phyloP scores from a whole-genome alignment of 2,888 invertebrate genomes.

The Altica lythri region DNA sequence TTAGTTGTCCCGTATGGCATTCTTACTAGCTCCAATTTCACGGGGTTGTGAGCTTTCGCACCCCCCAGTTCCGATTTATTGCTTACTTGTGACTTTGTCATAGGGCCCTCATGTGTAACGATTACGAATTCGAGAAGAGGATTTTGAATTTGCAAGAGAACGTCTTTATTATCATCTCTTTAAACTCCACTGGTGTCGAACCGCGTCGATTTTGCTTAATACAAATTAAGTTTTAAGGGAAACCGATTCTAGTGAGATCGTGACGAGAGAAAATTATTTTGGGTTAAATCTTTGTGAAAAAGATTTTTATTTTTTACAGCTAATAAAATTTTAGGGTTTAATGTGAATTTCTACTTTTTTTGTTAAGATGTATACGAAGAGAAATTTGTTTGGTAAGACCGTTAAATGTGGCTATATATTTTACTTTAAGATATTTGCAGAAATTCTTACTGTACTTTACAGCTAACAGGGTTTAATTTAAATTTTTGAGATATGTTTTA shows the following conservation, averaged over 20 bases:
- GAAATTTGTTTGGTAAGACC: no score
- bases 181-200: conserved; percentile 1
- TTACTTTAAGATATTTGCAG: no score
- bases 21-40: conserved; percentile 54
- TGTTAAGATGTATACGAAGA: no score
- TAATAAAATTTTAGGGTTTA: no score
- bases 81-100: conserved; percentile 36
- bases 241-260: background rate
- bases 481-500: no score
- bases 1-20: conserved; percentile 55
- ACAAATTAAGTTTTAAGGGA: conserved; percentile 2
- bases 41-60: conserved; percentile 51
- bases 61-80: conserved; percentile 50
- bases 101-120: conserved; percentile 28
- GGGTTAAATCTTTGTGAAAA: no score
- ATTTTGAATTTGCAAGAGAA: conserved; percentile 13
- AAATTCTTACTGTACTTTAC: no score
- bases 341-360: no score
- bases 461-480: no score
- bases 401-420: no score
- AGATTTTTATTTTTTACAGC: no score
- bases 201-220: background rate
- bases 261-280: no score
- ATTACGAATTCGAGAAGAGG: conserved; percentile 16
- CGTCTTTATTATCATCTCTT: conserved; percentile 24